Evolutionary conservation across 1,140 invertebrate species (phyloP), one percentile per base, ranked within the genome.

Genomic region (Leptopilina clavipes): DNA sequence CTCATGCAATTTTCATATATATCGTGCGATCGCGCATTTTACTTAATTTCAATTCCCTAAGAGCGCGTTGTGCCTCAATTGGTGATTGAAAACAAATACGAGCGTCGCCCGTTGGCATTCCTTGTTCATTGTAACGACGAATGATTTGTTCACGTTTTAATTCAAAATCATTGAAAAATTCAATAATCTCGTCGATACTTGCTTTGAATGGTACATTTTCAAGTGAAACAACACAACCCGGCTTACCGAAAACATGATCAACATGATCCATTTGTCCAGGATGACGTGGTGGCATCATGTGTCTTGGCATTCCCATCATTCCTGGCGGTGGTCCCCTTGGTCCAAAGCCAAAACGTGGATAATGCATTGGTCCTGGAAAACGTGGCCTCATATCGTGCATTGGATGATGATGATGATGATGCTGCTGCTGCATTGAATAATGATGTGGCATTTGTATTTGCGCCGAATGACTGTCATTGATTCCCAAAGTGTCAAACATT

Each of bases 141-240:
- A 97, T 95, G 3, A 97, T 93, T 80, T 96, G 94, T 77, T 96
- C 93, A 0, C 94, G 91, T 10, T 93, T 92, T 0, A 96, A 85
- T 59, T 94, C 93, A 81, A 94, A 97, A 18, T 94, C 95, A 0
- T 92, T 88, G 82, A 99, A 98, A 85, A 98, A 98, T 0, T 94
- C 91, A 54, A 98, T 90, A 73, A 98, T 97, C 77, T 99, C 97
- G 71, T 96, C 94, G 10, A 97, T 94, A 7, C 93, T 93, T 0
- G 97, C 96, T 74, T 95, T 93, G 87, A 95, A 97, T 0, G 97
- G 96, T 0, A 98, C 93, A 87, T 98, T 98, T 82, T 95, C 94
- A 82, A 97, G 90, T 0, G 93, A 93, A 0, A 98, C 89, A 0
- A 97, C 95, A 86, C 96, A 97, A 9, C 96, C 96, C 1, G 94